These are phyloP conservation scores for Bembecia ichneumoniformis DNA, from an alignment of 2,888 invertebrate species.

Conservation along the genomic window DNA sequence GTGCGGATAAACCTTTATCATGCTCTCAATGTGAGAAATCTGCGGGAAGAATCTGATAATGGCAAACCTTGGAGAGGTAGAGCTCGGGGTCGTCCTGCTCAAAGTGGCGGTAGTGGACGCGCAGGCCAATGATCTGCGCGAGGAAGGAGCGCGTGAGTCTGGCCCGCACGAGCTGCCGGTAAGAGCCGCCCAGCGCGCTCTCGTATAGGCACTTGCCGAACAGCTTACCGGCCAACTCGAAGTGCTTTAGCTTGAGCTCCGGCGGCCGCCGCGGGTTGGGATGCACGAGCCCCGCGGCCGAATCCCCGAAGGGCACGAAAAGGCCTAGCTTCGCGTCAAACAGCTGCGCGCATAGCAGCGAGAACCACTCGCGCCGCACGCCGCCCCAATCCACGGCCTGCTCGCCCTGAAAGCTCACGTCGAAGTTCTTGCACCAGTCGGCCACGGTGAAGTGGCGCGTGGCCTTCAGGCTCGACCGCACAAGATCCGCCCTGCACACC, in stretches of 20 bases:
- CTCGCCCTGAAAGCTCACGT: slow-evolving; percentile 93
- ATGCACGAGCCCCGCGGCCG: slow-evolving; percentile 90
- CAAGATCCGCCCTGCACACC: slow-evolving; percentile 83
- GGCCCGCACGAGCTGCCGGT: slow-evolving; percentile 91
- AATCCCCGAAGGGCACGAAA: slow-evolving; percentile 89
- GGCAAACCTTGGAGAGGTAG: slow-evolving; percentile 81
- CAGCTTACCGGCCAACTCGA: slow-evolving; percentile 93
- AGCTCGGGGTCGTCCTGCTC: slow-evolving; percentile 96
- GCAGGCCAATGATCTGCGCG: slow-evolving; percentile 92
- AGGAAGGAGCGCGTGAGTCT: slow-evolving; percentile 92
- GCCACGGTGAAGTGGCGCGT: slow-evolving; percentile 88
- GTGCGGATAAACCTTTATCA: no score
- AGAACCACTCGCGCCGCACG: slow-evolving; percentile 94
- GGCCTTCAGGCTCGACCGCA: slow-evolving; percentile 88
- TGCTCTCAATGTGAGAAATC: no score
- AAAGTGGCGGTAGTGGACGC: slow-evolving; percentile 94
- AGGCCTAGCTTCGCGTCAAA: slow-evolving; percentile 88
- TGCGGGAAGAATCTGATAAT: no score
- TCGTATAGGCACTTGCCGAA: slow-evolving; percentile 96
- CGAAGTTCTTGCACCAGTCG: slow-evolving; percentile 96
- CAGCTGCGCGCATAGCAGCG: slow-evolving; percentile 86
- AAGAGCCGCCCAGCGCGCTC: slow-evolving; percentile 90
- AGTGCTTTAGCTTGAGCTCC: slow-evolving; percentile 87
- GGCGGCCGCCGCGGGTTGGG: slow-evolving; percentile 86
- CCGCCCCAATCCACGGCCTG: slow-evolving; percentile 97